These are phyloP conservation scores for Colletes gigas DNA, from an alignment of 1,140 invertebrate species.

Conservation along the genomic window DNA sequence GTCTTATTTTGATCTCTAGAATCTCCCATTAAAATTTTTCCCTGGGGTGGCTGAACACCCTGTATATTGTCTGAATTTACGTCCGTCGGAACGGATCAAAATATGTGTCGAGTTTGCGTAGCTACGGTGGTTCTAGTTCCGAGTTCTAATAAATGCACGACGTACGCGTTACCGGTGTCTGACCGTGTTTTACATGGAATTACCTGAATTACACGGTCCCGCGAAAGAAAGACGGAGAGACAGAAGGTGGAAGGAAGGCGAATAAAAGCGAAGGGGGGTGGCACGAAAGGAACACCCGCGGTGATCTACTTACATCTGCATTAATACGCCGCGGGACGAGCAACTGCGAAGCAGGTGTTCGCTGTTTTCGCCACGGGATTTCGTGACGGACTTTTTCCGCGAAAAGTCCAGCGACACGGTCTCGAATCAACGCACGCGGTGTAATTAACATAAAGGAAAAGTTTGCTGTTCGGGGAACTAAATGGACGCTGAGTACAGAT, in stretches of 20 bases:
- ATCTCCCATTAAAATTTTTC: too few relatives aligned
- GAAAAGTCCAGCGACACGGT: not conserved
- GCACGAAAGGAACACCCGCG: conserved; percentile 22
- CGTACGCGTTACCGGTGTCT: not conserved
- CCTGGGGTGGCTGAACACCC: too few relatives aligned
- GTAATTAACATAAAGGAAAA: conserved; percentile 1
- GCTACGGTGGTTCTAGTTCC: not conserved
- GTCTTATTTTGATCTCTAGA: too few relatives aligned
- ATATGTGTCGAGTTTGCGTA: too few relatives aligned
- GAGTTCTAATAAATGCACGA: not conserved
- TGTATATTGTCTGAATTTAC: too few relatives aligned
- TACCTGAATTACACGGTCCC: conserved; percentile 21
- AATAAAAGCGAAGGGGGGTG: not conserved
- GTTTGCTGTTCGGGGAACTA: not conserved
- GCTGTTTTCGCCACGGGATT: not conserved
- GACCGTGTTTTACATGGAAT: conserved; percentile 15
- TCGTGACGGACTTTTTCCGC: not conserved
- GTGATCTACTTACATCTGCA: conserved; percentile 21
- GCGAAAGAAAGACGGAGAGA: not conserved
- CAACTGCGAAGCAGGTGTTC: conserved; percentile 4
- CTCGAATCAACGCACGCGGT: not conserved
- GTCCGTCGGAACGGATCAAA: too few relatives aligned
- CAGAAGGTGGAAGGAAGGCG: not conserved
- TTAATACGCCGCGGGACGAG: not conserved
- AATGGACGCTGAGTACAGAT: too few relatives aligned